Percentiles rank a stretch among this genome's conserved stretches.
Conservation (phyloP, 2,888 invertebrate species). For the Heteropelma amictum region DNA sequence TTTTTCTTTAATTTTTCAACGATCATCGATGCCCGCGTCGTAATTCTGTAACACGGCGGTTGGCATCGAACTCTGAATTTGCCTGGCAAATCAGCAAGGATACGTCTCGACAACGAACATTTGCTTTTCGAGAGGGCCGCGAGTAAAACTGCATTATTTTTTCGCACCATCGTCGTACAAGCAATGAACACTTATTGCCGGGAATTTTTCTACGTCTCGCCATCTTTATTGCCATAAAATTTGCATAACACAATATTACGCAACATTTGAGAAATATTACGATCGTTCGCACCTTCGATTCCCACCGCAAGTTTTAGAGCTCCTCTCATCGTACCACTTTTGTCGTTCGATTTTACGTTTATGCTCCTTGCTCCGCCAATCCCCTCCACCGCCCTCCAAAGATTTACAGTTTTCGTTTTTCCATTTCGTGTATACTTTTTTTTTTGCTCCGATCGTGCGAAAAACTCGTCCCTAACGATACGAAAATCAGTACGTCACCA, state of each 20-base stretch:
- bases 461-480: slow-evolving; percentile 27
- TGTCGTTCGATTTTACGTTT: slow-evolving; percentile 11
- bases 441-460: neutral
- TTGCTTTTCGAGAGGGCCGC: slow-evolving; percentile 4
- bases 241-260: slow-evolving; percentile 64
- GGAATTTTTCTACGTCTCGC: slow-evolving; percentile 37
- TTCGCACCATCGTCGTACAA: slow-evolving; percentile 12
- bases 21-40: no score
- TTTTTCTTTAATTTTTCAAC: no score
- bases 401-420: no score
- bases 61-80: slow-evolving; percentile 30
- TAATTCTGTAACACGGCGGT: slow-evolving; percentile 20
- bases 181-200: slow-evolving; percentile 10
- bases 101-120: slow-evolving; percentile 7
- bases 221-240: slow-evolving; percentile 60
- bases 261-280: slow-evolving; percentile 42
- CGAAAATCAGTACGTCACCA: no score
- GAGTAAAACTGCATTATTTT: slow-evolving; percentile 17
- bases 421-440: no score
- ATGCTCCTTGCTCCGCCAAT: neutral
- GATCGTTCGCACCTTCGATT: slow-evolving; percentile 53
- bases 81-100: neutral
- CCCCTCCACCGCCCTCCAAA: no score
- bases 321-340: slow-evolving; percentile 7
- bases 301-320: slow-evolving; percentile 17